These are phyloP conservation scores for Stenopsyche tienmushanensis DNA, from an alignment of 1,140 invertebrate genomes.

Conservation along the genomic window DNA sequence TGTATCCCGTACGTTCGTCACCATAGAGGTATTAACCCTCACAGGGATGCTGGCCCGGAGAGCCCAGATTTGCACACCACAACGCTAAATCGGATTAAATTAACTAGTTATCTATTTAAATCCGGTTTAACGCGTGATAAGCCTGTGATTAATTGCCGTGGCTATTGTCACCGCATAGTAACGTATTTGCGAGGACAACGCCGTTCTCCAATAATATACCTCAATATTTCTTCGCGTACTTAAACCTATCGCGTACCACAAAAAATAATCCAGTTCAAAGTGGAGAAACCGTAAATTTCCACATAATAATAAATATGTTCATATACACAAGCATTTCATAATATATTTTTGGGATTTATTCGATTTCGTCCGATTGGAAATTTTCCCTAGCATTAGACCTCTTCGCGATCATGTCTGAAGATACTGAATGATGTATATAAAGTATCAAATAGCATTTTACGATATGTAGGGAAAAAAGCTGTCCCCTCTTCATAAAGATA, in stretches of 20 bases:
- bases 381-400: too few species aligned
- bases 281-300: background rate
- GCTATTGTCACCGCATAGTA: constrained; percentile 39
- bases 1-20: constrained; percentile 29
- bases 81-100: constrained; percentile 37
- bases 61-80: constrained; percentile 8
- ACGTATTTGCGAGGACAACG: constrained; percentile 32
- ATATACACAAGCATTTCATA: too few species aligned
- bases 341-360: too few species aligned
- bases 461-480: constrained; percentile 22
- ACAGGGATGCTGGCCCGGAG: background rate
- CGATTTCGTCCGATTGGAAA: too few species aligned
- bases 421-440: too few species aligned
- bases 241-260: background rate
- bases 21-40: too few species aligned
- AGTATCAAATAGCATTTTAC: too few species aligned
- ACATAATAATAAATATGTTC: too few species aligned
- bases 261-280: background rate
- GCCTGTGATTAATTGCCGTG: constrained; percentile 41
- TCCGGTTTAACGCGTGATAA: constrained; percentile 42
- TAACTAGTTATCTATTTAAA: constrained; percentile 43
- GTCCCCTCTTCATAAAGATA: constrained; percentile 30
- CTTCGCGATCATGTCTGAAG: too few species aligned
- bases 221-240: background rate
- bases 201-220: too few species aligned